Evolutionary conservation across 2,888 invertebrate genomes (phyloP).

Genomic region (Ophion obscuratus): DNA sequence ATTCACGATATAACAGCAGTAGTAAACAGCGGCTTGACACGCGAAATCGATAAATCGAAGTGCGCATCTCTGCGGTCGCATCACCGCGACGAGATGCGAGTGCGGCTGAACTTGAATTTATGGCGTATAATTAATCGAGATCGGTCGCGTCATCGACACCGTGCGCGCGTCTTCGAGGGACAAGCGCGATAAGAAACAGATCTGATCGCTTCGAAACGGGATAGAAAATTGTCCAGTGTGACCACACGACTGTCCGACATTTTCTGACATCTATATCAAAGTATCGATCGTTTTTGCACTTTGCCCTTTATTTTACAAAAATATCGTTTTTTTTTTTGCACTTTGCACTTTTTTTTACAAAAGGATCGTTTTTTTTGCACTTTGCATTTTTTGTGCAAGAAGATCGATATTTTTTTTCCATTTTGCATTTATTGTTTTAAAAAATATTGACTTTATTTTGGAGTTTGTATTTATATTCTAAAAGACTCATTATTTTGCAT

Average conservation of each 20-base stretch:
- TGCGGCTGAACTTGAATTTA: slow-evolving; percentile 71
- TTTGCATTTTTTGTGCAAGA: too few species aligned
- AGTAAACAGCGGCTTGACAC: slow-evolving; percentile 25
- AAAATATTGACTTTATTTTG: neutral
- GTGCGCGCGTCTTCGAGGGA: slow-evolving; percentile 17
- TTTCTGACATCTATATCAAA: neutral
- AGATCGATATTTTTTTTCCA: too few species aligned
- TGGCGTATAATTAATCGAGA: slow-evolving; percentile 73
- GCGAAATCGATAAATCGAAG: slow-evolving; percentile 76
- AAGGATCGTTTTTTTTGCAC: neutral
- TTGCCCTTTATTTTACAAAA: neutral
- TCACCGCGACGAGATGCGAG: slow-evolving; percentile 65
- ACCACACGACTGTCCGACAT: neutral
- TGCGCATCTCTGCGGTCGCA: slow-evolving; percentile 32
- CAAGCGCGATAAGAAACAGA: slow-evolving; percentile 1
- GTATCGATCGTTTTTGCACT: too few species aligned
- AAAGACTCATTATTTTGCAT: too few species aligned
- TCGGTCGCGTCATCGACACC: slow-evolving; percentile 18
- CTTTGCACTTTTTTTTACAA: too few species aligned
- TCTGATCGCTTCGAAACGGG: neutral
- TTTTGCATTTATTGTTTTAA: too few species aligned
- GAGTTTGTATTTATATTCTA: too few species aligned
- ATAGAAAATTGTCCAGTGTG: neutral
- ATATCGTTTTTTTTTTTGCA: neutral
- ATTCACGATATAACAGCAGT: slow-evolving; percentile 26